Evolutionary conservation across 2,113 vertebrate genomes (phyloP).

Genomic region (Dendrocopos noguchii): DNA sequence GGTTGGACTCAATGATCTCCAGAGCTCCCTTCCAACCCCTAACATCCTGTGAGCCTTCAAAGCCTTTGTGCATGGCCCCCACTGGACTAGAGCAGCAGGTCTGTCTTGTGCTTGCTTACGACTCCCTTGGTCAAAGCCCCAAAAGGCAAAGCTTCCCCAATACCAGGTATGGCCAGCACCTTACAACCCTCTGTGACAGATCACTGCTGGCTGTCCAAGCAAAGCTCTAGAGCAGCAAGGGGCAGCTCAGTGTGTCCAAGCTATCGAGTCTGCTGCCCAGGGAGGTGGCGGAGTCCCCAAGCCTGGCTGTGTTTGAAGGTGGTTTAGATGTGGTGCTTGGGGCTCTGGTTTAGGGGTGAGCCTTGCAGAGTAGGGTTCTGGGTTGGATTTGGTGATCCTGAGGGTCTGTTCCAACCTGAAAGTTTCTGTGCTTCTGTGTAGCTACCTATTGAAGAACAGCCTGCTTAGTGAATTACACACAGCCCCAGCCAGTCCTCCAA

Average conservation of each 20-base stretch:
- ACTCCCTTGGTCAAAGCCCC: not conserved
- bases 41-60: too few relatives aligned
- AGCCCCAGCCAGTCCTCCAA: not conserved
- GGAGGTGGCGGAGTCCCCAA: too few relatives aligned
- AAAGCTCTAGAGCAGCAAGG: not conserved
- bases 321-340: too few relatives aligned
- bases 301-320: too few relatives aligned
- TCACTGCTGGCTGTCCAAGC: not conserved
- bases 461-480: not conserved
- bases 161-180: fast-evolving
- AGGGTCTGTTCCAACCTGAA: too few relatives aligned
- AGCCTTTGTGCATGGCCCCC: fast-evolving
- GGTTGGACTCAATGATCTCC: too few relatives aligned
- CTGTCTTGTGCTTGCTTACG: fast-evolving
- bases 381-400: too few relatives aligned
- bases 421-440: too few relatives aligned
- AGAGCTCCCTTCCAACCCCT: too few relatives aligned
- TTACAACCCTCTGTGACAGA: fast-evolving
- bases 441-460: not conserved
- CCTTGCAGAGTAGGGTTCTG: too few relatives aligned
- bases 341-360: too few relatives aligned
- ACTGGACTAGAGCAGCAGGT: not conserved
- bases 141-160: not conserved
- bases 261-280: fast-evolving
- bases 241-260: not conserved